Conservation (phyloP, 2,797 vertebrate genomes). For the Picus viridis region DNA sequence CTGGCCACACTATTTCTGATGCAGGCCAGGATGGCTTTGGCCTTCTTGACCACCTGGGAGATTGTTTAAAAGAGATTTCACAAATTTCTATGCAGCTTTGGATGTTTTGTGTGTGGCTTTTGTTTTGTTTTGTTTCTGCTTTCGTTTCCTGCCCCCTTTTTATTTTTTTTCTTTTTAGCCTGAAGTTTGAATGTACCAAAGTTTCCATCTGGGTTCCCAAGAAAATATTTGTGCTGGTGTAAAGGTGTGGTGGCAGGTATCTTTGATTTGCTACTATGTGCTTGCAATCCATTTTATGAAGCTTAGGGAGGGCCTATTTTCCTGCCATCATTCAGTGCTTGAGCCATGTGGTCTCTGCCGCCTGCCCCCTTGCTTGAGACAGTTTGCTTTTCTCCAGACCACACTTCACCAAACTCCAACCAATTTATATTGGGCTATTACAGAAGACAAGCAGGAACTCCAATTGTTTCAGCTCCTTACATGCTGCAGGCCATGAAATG, state of each 20-base stretch:
- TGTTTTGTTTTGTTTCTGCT: not conserved
- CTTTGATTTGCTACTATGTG: not conserved
- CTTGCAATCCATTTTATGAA: not conserved
- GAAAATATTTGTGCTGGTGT: not conserved
- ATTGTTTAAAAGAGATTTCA: slow-evolving; percentile 3
- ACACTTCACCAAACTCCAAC: not conserved
- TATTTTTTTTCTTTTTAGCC: not conserved
- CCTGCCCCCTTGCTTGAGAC: not conserved
- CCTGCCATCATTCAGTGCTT: not conserved
- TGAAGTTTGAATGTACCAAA: not conserved
- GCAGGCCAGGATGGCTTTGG: too few species aligned
- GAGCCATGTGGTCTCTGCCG: not conserved
- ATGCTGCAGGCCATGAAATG: not conserved
- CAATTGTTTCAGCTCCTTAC: not conserved
- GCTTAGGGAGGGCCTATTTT: not conserved
- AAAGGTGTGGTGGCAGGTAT: not conserved
- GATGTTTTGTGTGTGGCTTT: not conserved
- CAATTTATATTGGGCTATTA: not conserved
- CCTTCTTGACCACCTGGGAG: not conserved
- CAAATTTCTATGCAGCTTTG: not conserved
- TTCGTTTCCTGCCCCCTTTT: not conserved
- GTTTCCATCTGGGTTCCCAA: not conserved
- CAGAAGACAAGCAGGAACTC: slow-evolving; percentile 17
- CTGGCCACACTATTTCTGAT: too few species aligned
- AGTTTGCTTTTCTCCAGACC: not conserved